A percentile compares a stretch with the other conserved stretches of the same genome.
phyloP scores from a whole-genome alignment of 2,113 vertebrate genomes.

The Nasalis larvatus region DNA sequence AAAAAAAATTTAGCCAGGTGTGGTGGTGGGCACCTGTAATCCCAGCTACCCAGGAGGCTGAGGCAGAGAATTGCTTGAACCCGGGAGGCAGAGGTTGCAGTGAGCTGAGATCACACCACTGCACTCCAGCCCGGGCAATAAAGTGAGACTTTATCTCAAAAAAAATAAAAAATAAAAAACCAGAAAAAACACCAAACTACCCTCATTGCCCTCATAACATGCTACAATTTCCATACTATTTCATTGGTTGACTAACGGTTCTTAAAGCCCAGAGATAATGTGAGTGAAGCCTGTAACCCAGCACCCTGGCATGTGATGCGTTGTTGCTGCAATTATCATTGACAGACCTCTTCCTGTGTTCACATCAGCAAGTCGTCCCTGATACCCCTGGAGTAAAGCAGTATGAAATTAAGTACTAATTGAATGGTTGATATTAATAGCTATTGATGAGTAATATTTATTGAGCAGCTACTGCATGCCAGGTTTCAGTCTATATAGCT shows the following conservation, averaged over 20 bases:
- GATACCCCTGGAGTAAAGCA: not conserved
- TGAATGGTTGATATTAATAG: not conserved
- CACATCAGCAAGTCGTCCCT: not conserved
- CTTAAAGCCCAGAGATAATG: not conserved
- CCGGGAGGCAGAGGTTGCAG: too few species aligned
- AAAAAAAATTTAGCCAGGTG: too few species aligned
- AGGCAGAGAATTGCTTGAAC: too few species aligned
- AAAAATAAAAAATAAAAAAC: too few species aligned
- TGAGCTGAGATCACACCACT: too few species aligned
- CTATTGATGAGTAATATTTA: not conserved
- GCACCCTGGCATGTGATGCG: not conserved
- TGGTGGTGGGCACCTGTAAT: too few species aligned
- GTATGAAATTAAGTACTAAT: not conserved
- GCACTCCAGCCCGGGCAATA: too few species aligned
- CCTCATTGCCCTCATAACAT: not conserved
- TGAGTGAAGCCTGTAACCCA: not conserved
- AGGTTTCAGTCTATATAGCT: not conserved
- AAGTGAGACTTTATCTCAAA: too few species aligned
- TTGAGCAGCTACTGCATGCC: not conserved
- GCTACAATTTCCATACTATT: not conserved
- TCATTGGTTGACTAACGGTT: not conserved
- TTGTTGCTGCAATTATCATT: not conserved
- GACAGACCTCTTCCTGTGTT: not conserved
- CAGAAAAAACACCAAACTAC: not conserved
- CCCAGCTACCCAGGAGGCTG: too few species aligned